Evolutionary conservation across 2,113 vertebrate species (phyloP), one percentile per base, ranked within the genome.

Genomic region (Platysteira castanea): DNA sequence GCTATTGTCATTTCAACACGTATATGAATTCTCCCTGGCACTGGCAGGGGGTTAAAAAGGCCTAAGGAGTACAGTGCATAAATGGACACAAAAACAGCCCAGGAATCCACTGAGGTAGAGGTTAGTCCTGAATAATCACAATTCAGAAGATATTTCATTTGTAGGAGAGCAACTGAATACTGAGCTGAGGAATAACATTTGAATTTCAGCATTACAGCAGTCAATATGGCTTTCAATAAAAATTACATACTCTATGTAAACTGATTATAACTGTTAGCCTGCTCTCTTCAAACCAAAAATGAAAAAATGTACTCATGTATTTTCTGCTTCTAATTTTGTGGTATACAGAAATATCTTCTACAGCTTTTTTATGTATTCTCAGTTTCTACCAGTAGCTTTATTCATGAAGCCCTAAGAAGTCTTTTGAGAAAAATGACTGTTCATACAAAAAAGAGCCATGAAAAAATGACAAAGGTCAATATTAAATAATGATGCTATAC

Each of bases 1-100:
- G 7, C 60, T 1, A 35, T 4, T 7, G 11, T n/a, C 30, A 37
- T 30, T 61, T 52, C 17, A 63, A 47, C 0, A 6, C 0, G 0
- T 31, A 1, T 10, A 26, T 28, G 3, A 64, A 54, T 49, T 44
- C 64, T 53, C 24, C 53, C 31, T 53, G 24, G 52, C 59, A 63
- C 21, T 64, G 21, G 39, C 18, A 39, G 31, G 12, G 28, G 12
- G 22, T 23, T 69, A 27, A 49, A 54, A 63, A 74, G 54, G 12
- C 22, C 28, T 17, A 42, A n/a, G 15, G 10, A 89, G 10, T 5
- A 31, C 9, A 33, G 7, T 33, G 49, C 20, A 77, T 20, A 71
- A 44, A 75, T 1, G 3, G 37, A 74, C 22, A 69, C 15, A 85
- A 53, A 69, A 56, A 1, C 17, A 89, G 42, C 21, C 46, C 85